A percentile compares a stretch with the other conserved stretches of the same genome.
Conservation (phyloP, 2,888 invertebrate species). For the Eupithecia subumbrata region DNA sequence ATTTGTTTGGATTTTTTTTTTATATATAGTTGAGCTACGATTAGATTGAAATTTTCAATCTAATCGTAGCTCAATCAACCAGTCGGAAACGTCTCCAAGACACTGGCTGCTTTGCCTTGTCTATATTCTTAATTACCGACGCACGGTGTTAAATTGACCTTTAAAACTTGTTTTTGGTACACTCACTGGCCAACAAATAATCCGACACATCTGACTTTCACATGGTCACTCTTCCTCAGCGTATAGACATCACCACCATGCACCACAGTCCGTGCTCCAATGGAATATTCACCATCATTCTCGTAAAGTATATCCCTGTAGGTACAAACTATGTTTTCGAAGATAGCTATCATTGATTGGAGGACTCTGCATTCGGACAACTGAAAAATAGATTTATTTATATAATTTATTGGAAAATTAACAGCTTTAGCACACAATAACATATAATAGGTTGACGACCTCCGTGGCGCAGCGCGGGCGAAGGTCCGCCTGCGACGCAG, state of each 20-base stretch:
- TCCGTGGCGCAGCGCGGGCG: too few relatives aligned
- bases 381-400: conserved; percentile 64
- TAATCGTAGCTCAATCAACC: too few relatives aligned
- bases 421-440: too few relatives aligned
- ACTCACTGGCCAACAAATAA: conserved; percentile 59
- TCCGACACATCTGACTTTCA: conserved; percentile 86
- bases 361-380: conserved; percentile 74
- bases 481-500: too few relatives aligned
- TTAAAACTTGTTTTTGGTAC: background rate
- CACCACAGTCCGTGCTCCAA: conserved; percentile 81
- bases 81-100: too few relatives aligned
- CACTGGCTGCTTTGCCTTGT: too few relatives aligned
- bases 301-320: conserved; percentile 89
- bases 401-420: background rate
- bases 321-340: conserved; percentile 70
- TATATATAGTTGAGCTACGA: too few relatives aligned
- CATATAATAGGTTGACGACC: too few relatives aligned
- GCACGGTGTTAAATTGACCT: background rate
- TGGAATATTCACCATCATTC: conserved; percentile 84
- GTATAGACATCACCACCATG: conserved; percentile 84
- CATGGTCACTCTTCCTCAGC: conserved; percentile 88
- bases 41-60: too few relatives aligned
- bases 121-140: too few relatives aligned
- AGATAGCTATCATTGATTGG: conserved; percentile 56
- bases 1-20: too few relatives aligned